Percentiles rank a stretch among this genome's conserved stretches.
These are phyloP conservation scores for Fissipunctia ypsillon DNA, from an alignment of 2,888 invertebrate species.

Conservation along the genomic window DNA sequence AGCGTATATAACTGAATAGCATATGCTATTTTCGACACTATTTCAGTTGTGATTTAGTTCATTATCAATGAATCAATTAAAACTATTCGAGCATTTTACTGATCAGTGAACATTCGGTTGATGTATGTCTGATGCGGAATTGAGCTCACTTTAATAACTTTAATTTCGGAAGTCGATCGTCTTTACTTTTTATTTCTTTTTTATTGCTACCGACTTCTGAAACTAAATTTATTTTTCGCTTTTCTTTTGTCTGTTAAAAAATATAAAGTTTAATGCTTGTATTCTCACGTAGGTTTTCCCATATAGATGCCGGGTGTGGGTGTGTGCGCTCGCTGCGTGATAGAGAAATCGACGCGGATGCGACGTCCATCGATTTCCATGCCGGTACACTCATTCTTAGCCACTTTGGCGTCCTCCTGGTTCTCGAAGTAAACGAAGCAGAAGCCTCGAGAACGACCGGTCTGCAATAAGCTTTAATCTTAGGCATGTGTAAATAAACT, in stretches of 20 bases:
- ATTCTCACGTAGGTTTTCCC: conserved; percentile 96
- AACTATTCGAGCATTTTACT: neutral
- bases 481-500: neutral
- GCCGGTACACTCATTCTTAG: conserved; percentile 98
- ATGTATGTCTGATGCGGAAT: neutral
- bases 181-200: neutral
- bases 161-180: neutral
- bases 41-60: neutral
- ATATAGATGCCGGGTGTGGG: conserved; percentile 99
- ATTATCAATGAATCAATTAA: neutral
- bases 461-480: conserved; percentile 89
- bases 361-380: conserved; percentile 98
- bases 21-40: neutral
- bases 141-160: neutral
- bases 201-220: neutral
- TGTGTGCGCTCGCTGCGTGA: conserved; percentile 98
- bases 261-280: neutral
- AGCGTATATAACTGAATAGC: too few species aligned
- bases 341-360: conserved; percentile 98
- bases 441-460: conserved; percentile 98
- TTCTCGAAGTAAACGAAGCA: conserved; percentile 98
- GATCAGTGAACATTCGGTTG: neutral
- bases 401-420: conserved; percentile 96
- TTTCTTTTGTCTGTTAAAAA: neutral
- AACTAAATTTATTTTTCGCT: neutral